These are phyloP conservation scores for Pangasius djambal DNA, from an alignment of 2,797 vertebrate species.

Conservation along the genomic window DNA sequence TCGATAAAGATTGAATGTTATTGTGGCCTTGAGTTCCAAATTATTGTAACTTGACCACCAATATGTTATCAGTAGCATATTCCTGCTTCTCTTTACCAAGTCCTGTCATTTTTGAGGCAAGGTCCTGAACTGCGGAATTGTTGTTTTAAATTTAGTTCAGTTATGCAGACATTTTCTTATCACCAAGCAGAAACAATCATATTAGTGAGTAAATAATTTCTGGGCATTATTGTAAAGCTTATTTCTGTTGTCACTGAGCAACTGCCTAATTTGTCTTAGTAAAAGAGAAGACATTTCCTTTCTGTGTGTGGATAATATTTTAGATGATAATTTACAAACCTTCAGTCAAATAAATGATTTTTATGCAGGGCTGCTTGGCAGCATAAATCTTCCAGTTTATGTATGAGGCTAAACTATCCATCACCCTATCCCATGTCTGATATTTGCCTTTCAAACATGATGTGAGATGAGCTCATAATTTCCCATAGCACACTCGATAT, in stretches of 20 bases:
- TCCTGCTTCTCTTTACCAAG: not conserved
- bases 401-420: not conserved
- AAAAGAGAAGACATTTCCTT: not conserved
- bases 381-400: constrained; percentile 1
- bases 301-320: not conserved
- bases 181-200: not conserved
- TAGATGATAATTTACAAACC: not conserved
- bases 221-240: not conserved
- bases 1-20: not conserved
- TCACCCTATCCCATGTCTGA: not conserved
- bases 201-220: not conserved
- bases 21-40: not conserved
- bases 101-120: not conserved
- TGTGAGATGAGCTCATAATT: constrained; percentile 20
- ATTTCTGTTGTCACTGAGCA: not conserved
- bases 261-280: not conserved
- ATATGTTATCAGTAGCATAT: too few species aligned
- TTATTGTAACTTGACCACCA: not conserved
- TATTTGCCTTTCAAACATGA: constrained; percentile 36
- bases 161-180: not conserved
- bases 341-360: not conserved
- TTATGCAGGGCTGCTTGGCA: not conserved
- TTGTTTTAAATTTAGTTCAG: not conserved
- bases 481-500: constrained; percentile 21
- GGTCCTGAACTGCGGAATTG: not conserved